Base-by-base conservation (phyloP, 2,888 invertebrate genomes). In the Scaptomyza tumidula region DNA sequence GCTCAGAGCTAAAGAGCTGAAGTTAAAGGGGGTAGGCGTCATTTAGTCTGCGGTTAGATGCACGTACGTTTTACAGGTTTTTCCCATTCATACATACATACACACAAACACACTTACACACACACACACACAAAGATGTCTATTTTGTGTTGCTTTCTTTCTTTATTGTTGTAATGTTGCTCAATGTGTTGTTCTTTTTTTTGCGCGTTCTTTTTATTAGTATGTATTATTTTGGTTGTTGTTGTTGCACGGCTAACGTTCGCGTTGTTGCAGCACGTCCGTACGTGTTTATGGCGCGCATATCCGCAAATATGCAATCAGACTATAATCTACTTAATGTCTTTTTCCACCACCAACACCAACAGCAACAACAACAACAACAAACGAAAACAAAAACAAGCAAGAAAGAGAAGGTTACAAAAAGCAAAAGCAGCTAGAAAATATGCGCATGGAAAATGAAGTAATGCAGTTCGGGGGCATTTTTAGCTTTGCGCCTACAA, bases 271-370 rank as follows among this genome's bases (percentile, higher is more conserved):
- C 88, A 78, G 88, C 89, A 84, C 88, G 83, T 84, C 88, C 82
- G 88, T 89, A 84, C 88, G 83, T 84, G 89, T 84, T 84, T 84
- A 85, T 85, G 84, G 89, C 62, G 88, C 84, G 89, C 89, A 85
- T 85, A 85, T 85, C 89, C 84, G 88, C 89, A 85, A 85, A 85
- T 85, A 85, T 89, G 84, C 84, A 85, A 85, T 85, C 84, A 89
- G 84, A 85, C 84, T 89, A 85, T 85, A 85, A 85, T 85, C 84
- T 85, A 86, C 84, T 85, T 89, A 85, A 85, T 85, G 84, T 89
- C 89, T 85, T 89, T 89, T 87, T 81, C 89, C 65, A 64, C 63
- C 63, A 69, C 57, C 69, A 67, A 66, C 10, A 33, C 10, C 33
- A 9, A 62, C 68, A 67, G 61, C 62, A 68, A 52, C 61, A 55